A percentile compares a stretch with the other conserved stretches of the same genome.
Evolutionary conservation across 2,888 invertebrate genomes (phyloP).

Genomic region (Coenonympha glycerion): DNA sequence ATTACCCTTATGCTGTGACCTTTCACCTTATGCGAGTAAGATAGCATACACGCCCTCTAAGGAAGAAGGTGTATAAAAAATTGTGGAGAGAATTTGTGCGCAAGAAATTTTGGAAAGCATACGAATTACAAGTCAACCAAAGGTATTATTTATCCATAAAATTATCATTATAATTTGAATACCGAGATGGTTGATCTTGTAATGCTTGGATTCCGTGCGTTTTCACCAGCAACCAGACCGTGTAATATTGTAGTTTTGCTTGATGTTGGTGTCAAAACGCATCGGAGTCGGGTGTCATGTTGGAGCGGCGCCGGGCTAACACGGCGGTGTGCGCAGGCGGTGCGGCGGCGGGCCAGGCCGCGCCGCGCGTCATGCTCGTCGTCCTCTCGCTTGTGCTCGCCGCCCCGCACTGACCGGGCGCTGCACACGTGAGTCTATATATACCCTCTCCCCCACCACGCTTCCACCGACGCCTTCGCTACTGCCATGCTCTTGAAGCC

Average conservation of each 20-base stretch:
- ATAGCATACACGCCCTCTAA: not conserved
- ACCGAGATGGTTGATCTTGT: slow-evolving; percentile 17
- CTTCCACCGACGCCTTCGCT: slow-evolving; percentile 30
- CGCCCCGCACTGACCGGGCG: slow-evolving; percentile 71
- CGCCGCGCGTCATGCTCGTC: slow-evolving; percentile 57
- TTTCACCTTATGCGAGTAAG: not conserved
- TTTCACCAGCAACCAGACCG: slow-evolving; percentile 5
- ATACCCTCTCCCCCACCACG: slow-evolving; percentile 28
- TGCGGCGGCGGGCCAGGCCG: slow-evolving; percentile 56
- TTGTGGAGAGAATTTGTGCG: too few relatives aligned
- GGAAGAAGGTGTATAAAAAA: not conserved
- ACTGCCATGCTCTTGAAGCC: slow-evolving; percentile 21
- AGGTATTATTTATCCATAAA: too few relatives aligned
- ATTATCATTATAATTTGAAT: too few relatives aligned
- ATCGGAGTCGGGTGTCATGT: slow-evolving; percentile 28
- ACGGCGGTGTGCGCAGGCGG: slow-evolving; percentile 64
- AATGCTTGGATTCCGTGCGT: slow-evolving; percentile 17
- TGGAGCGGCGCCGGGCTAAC: slow-evolving; percentile 36
- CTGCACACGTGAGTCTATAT: slow-evolving; percentile 63
- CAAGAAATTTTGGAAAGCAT: too few relatives aligned
- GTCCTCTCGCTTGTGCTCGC: slow-evolving; percentile 61
- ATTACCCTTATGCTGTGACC: too few relatives aligned
- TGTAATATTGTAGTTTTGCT: slow-evolving; percentile 1
- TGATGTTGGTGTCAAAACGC: too few relatives aligned
- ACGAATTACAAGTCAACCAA: too few relatives aligned